Evolutionary conservation across 2,888 invertebrate genomes (phyloP), one percentile per base, ranked within the genome.

Genomic region (Acrobasis repandana): DNA sequence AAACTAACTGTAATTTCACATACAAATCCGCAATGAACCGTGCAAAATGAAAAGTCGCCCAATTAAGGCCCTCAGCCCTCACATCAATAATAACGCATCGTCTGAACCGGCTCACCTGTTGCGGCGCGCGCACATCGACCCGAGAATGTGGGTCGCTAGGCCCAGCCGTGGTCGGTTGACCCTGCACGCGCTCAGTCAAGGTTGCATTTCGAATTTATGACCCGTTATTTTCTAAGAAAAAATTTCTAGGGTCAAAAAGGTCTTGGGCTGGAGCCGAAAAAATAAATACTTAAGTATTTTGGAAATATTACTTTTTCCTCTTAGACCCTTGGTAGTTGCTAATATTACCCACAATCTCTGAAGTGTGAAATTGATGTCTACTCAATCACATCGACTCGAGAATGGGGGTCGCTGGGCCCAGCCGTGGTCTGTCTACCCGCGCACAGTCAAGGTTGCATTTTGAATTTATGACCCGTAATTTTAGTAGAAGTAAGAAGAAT

Each of bases 91-190:
- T 63, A 62, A 65, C 66, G 62, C 63, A 65, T 63, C 65, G 57
- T 59, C 58, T 60, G 57, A 49, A 57, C 66, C 64, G 59, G 73
- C 70, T 79, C 84, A 90, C 90, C 90, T 90, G 90, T 90, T 90
- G 90, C 86, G 89, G 85, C 90, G 90, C 90, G 90, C 90, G 90
- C 90, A 88, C 73, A 90, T 90, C 90, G 90, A 90, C 88, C 86
- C 73, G 71, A 71, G 64, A 70, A 76, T 75, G 73, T 79, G 79
- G 77, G 78, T 79, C 77, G 79, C 70, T 50, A 9, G 48, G 50
- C 20, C 50, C 34, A 50, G 5, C 15, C 51, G 33, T 15, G 51
- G 51, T 52, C 20, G n/a, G 18, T 18, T 48, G 48, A 48, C 48
- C 48, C 16, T 16, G n/a, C 10, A 9, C 16, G 16, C 16, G 48